These are phyloP conservation scores for Petroica traversi DNA, from an alignment of 2,113 vertebrate genomes.

Conservation along the genomic window DNA sequence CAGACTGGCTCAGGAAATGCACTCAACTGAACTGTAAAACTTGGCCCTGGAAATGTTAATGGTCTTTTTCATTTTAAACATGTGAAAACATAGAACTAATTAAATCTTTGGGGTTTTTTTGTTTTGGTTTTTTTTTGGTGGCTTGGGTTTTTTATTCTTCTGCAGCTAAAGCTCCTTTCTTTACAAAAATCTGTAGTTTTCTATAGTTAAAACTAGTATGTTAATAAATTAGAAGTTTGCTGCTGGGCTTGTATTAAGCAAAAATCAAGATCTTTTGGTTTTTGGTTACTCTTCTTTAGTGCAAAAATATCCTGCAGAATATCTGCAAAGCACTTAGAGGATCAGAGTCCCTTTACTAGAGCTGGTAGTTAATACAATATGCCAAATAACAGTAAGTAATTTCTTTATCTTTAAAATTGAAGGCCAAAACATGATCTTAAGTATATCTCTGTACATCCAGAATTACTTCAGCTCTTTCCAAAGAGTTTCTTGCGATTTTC, in stretches of 20 bases:
- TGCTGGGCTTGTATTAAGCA: not conserved
- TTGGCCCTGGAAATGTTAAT: not conserved
- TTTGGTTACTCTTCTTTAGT: not conserved
- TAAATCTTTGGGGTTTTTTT: not conserved
- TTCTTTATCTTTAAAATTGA: not conserved
- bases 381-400: not conserved
- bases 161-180: not conserved
- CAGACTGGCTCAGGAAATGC: not conserved
- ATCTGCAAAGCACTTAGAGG: not conserved
- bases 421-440: not conserved
- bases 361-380: not conserved
- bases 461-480: not conserved
- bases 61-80: not conserved
- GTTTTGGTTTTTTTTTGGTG: no score
- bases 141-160: not conserved
- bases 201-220: not conserved
- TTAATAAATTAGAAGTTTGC: not conserved
- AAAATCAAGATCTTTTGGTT: not conserved
- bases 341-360: not conserved
- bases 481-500: not conserved
- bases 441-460: not conserved
- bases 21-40: not conserved
- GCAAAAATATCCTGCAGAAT: not conserved
- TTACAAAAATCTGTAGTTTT: not conserved
- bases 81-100: not conserved